Conservation (phyloP, 2,797 vertebrate genomes). For the Amblyraja radiata region DNA sequence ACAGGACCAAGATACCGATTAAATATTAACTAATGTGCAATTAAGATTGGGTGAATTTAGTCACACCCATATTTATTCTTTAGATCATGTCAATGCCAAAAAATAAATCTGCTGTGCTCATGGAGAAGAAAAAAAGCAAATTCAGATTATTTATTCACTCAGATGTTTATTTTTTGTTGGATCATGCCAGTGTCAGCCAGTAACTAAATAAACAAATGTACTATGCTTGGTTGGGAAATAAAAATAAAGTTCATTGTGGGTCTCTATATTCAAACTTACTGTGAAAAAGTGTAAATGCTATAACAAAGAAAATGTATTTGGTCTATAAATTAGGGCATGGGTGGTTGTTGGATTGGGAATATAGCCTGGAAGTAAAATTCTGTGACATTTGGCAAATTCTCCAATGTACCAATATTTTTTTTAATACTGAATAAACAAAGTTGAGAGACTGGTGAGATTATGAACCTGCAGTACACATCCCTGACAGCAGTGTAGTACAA, state of each 20-base stretch:
- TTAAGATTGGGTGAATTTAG: conserved; percentile 4
- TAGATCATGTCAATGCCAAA: not conserved
- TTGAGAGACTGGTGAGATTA: not conserved
- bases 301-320: not conserved
- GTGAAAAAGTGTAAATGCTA: not conserved
- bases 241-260: not conserved
- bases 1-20: not conserved
- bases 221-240: not conserved
- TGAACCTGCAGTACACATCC: no score
- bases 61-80: conserved; percentile 29
- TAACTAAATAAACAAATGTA: not conserved
- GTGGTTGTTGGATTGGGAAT: not conserved
- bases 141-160: not conserved
- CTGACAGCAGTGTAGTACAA: no score
- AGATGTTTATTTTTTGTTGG: not conserved
- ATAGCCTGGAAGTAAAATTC: not conserved
- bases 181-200: not conserved
- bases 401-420: not conserved
- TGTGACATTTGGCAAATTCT: not conserved
- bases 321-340: no score
- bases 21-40: not conserved
- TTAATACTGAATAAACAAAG: not conserved
- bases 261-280: not conserved
- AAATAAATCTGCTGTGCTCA: not conserved
- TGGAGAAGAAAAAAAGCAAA: not conserved